A percentile compares a stretch with the other conserved stretches of the same genome.
phyloP scores from a whole-genome alignment of 2,797 vertebrate genomes.

The Propithecus deckenii region DNA sequence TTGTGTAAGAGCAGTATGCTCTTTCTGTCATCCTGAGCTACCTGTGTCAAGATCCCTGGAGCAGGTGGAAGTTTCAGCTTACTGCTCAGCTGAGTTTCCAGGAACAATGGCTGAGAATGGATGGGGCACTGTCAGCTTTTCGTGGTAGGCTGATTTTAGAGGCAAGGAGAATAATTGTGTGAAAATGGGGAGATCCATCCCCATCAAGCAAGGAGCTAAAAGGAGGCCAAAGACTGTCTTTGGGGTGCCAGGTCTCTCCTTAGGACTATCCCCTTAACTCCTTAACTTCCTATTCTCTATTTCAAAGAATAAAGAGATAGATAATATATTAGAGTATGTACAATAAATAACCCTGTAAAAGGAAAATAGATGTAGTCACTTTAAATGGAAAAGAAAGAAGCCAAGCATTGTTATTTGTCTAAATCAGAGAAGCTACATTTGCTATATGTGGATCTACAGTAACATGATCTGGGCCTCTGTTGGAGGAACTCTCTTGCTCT shows the following conservation, averaged over 20 bases:
- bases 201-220: background rate
- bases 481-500: background rate
- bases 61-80: background rate
- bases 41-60: background rate
- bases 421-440: background rate
- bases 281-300: background rate
- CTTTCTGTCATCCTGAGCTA: background rate
- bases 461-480: background rate
- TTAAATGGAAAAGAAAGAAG: constrained; percentile 11
- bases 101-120: background rate
- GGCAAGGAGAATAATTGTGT: background rate
- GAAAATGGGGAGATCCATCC: background rate
- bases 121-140: background rate
- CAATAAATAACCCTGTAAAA: constrained; percentile 14
- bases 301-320: constrained; percentile 27
- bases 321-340: background rate
- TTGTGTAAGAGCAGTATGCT: background rate
- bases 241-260: background rate
- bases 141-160: constrained; percentile 20
- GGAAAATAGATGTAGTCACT: background rate
- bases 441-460: background rate
- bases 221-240: background rate
- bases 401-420: background rate
- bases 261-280: background rate
- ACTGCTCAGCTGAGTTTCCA: background rate